Percentiles rank a stretch among this genome's conserved stretches.
These are phyloP conservation scores for Proterorhinus semilunaris DNA, from an alignment of 2,113 vertebrate species.

Conservation along the genomic window DNA sequence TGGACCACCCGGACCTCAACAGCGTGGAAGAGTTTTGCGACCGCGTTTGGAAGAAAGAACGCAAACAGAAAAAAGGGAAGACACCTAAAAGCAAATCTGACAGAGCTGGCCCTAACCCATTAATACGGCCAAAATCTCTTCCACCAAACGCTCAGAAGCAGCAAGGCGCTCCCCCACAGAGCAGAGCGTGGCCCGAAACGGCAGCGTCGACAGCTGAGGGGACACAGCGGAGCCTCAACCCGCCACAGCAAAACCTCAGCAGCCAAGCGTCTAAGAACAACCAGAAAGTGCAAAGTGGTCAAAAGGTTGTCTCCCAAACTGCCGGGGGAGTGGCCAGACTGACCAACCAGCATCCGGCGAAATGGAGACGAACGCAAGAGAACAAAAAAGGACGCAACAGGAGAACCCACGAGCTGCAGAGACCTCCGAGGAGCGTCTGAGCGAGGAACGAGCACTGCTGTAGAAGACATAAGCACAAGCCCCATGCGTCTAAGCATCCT, in stretches of 20 bases:
- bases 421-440: slow-evolving; percentile 97
- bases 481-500: slow-evolving; percentile 44
- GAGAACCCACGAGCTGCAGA: slow-evolving; percentile 98
- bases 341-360: slow-evolving; percentile 76
- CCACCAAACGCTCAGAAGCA: slow-evolving; percentile 65
- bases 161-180: slow-evolving; percentile 54
- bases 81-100: slow-evolving; percentile 64
- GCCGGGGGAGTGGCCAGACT: slow-evolving; percentile 44
- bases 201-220: slow-evolving; percentile 41
- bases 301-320: slow-evolving; percentile 45
- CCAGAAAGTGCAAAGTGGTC: slow-evolving; percentile 55
- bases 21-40: slow-evolving; percentile 98
- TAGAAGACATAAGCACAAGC: slow-evolving; percentile 53
- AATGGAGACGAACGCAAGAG: slow-evolving; percentile 97
- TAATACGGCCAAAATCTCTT: slow-evolving; percentile 41
- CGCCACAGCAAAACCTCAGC: slow-evolving; percentile 44
- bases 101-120: not conserved
- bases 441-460: slow-evolving; percentile 47
- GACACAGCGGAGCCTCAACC: slow-evolving; percentile 40
- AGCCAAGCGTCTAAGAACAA: slow-evolving; percentile 48
- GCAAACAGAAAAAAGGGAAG: slow-evolving; percentile 88
- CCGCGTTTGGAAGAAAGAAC: slow-evolving; percentile 96
- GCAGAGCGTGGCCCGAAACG: slow-evolving; percentile 49
- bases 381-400: slow-evolving; percentile 97
- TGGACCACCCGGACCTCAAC: slow-evolving; percentile 96